Evolutionary conservation across 2,888 invertebrate genomes (phyloP).

Genomic region (Sesia bembeciformis): DNA sequence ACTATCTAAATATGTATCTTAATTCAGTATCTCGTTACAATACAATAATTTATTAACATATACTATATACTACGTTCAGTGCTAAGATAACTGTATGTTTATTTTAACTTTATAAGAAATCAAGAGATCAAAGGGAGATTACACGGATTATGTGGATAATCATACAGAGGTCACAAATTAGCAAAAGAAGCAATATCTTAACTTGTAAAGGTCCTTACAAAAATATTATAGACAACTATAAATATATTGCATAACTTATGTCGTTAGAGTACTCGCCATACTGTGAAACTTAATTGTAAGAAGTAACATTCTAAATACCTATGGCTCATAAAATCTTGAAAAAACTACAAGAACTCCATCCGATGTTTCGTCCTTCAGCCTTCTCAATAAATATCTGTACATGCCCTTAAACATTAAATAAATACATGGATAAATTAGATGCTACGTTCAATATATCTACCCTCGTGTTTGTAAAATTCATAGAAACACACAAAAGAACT

Average conservation of each 20-base stretch:
- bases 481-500: too few species aligned
- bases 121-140: conserved; percentile 26
- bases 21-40: not conserved
- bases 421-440: conserved; percentile 13
- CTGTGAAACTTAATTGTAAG: conserved; percentile 41
- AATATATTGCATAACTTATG: conserved; percentile 48
- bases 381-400: conserved; percentile 66
- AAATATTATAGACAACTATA: conserved; percentile 55
- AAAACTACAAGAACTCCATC: conserved; percentile 21
- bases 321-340: conserved; percentile 13
- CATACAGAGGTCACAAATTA: conserved; percentile 2
- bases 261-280: conserved; percentile 40
- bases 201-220: conserved; percentile 47
- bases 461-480: too few species aligned
- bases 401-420: conserved; percentile 28
- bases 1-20: conserved; percentile 14
- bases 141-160: conserved; percentile 24
- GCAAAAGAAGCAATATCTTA: conserved; percentile 12
- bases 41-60: too few species aligned
- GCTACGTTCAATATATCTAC: too few species aligned
- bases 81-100: not conserved
- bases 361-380: conserved; percentile 42
- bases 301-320: conserved; percentile 37
- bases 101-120: conserved; percentile 9
- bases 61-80: too few species aligned